Evolutionary conservation across 2,113 vertebrate species (phyloP).

Genomic region (Macquaria ambigua): DNA sequence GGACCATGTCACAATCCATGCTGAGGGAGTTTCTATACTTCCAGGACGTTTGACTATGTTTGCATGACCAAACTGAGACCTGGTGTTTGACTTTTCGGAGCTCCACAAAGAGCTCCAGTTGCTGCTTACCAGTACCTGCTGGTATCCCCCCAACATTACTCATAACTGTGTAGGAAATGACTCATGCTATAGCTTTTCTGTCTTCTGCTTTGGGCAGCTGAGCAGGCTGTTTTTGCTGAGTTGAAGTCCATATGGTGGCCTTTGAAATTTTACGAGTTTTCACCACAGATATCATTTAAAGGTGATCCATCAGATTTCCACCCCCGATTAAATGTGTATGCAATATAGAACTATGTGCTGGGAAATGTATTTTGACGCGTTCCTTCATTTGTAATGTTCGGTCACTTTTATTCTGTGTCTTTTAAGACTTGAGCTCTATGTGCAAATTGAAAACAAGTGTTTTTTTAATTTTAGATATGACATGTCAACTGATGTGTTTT

Average conservation of each 20-base stretch:
- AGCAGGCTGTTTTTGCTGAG: slow-evolving; percentile 59
- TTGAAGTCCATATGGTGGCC: slow-evolving; percentile 73
- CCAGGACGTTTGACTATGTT: slow-evolving; percentile 39
- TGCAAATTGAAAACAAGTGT: slow-evolving; percentile 69
- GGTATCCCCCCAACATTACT: slow-evolving; percentile 51
- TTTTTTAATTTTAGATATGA: slow-evolving; percentile 77
- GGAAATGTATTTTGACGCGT: slow-evolving; percentile 67
- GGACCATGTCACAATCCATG: slow-evolving; percentile 59
- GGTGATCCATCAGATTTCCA: slow-evolving; percentile 61
- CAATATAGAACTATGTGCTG: slow-evolving; percentile 76
- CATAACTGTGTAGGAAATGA: slow-evolving; percentile 44
- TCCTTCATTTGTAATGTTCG: slow-evolving; percentile 69
- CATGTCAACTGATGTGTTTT: slow-evolving; percentile 78
- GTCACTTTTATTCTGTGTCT: slow-evolving; percentile 76
- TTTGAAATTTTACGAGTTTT: slow-evolving; percentile 58
- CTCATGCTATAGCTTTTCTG: slow-evolving; percentile 43
- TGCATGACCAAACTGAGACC: slow-evolving; percentile 77
- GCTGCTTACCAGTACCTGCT: slow-evolving; percentile 68
- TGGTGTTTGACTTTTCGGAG: slow-evolving; percentile 48
- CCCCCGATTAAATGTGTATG: slow-evolving; percentile 79
- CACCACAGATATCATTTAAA: slow-evolving; percentile 46
- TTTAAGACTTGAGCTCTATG: slow-evolving; percentile 73
- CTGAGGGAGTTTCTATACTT: slow-evolving; percentile 44
- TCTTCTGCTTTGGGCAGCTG: slow-evolving; percentile 50
- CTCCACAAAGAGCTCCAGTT: slow-evolving; percentile 44